Evolutionary conservation across 2,888 invertebrate genomes (phyloP).

Genomic region (Colostygia pectinataria): DNA sequence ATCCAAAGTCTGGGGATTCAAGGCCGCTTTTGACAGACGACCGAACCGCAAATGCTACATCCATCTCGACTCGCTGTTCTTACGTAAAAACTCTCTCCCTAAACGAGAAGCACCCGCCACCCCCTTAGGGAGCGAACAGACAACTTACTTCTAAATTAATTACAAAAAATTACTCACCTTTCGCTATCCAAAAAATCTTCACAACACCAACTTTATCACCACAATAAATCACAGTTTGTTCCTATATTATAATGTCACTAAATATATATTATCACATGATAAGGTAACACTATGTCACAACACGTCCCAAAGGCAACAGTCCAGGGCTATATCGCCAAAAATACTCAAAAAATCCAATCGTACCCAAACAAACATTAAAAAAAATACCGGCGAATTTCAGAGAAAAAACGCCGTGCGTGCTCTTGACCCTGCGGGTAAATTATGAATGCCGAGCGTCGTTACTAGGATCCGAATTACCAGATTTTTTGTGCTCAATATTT

Average conservation of each 20-base stretch:
- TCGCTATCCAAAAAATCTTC: slow-evolving; percentile 68
- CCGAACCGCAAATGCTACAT: slow-evolving; percentile 52
- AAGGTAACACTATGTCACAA: slow-evolving; percentile 81
- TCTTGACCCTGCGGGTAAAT: slow-evolving; percentile 79
- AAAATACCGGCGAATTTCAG: slow-evolving; percentile 53
- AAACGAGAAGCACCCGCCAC: slow-evolving; percentile 35
- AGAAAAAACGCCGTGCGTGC: slow-evolving; percentile 71
- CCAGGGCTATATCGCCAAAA: slow-evolving; percentile 72
- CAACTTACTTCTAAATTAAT: slow-evolving; percentile 57
- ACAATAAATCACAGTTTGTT: slow-evolving; percentile 81
- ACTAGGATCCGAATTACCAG: slow-evolving; percentile 80
- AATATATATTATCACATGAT: slow-evolving; percentile 78
- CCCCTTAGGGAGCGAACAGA: slow-evolving; percentile 38
- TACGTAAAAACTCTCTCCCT: slow-evolving; percentile 64
- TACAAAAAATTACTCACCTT: slow-evolving; percentile 60
- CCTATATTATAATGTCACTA: slow-evolving; percentile 77
- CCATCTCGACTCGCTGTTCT: slow-evolving; percentile 55
- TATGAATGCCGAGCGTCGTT: slow-evolving; percentile 79
- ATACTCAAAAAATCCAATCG: slow-evolving; percentile 76
- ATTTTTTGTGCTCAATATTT: slow-evolving; percentile 81
- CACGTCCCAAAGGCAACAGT: slow-evolving; percentile 81
- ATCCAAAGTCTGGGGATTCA: slow-evolving; percentile 74
- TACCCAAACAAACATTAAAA: slow-evolving; percentile 76
- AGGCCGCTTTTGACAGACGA: slow-evolving; percentile 74
- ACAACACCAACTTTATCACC: slow-evolving; percentile 78